These are phyloP conservation scores for Diachrysia chrysitis DNA, from an alignment of 2,888 invertebrate genomes.

Conservation along the genomic window DNA sequence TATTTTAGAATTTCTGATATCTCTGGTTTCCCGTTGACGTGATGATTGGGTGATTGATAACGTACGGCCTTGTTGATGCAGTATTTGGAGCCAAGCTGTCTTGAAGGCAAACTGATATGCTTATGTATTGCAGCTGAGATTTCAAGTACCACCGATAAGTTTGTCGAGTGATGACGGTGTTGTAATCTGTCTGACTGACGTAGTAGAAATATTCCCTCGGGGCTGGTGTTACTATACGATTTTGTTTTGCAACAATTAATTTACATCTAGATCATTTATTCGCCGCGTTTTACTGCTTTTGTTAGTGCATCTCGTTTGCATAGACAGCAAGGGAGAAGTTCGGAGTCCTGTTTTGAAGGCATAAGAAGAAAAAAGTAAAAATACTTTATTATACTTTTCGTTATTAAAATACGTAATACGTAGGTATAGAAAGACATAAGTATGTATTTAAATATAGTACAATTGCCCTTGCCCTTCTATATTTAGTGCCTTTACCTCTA, in stretches of 20 bases:
- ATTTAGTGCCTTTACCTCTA: no score
- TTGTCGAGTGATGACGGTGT: neutral
- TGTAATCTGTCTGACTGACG: neutral
- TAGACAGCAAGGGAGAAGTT: no score
- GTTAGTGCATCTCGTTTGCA: no score
- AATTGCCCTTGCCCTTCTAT: no score
- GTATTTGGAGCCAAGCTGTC: constrained; percentile 48
- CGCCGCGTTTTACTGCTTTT: no score
- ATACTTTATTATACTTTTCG: no score
- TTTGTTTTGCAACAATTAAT: neutral
- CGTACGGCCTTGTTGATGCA: constrained; percentile 33
- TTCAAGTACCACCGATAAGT: neutral
- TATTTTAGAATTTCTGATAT: constrained; percentile 26
- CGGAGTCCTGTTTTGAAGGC: no score
- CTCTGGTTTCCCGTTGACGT: constrained; percentile 14
- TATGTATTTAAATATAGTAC: no score
- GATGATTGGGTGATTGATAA: constrained; percentile 13
- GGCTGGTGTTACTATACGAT: neutral
- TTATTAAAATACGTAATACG: no score
- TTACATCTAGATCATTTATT: no score
- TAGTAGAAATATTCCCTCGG: neutral
- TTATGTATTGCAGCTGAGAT: neutral
- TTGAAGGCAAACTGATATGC: constrained; percentile 10
- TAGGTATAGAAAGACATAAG: no score
- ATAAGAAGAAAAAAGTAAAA: no score